Evolutionary conservation across 2,113 vertebrate species (phyloP).

Genomic region (Sciurus niger): DNA sequence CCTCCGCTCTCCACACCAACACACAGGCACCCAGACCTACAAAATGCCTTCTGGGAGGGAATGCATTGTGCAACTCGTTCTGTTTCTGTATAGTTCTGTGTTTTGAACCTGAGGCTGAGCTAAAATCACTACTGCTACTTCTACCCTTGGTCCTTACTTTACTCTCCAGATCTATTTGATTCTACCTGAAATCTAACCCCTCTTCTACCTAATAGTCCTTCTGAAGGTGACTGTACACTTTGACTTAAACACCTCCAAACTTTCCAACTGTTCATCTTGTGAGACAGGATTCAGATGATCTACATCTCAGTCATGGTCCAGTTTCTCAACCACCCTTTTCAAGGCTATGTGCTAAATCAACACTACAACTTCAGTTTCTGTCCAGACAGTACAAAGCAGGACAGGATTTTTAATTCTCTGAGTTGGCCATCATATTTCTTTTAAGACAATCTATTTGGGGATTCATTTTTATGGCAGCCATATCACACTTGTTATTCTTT

Average conservation of each 20-base stretch:
- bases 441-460: neutral
- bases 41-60: neutral
- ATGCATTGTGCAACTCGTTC: neutral
- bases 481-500: neutral
- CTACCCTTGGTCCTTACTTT: neutral
- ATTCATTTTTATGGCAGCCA: neutral
- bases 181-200: neutral
- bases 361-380: neutral
- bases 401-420: neutral
- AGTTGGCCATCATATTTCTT: neutral
- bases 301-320: neutral
- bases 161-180: neutral
- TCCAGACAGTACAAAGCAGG: neutral
- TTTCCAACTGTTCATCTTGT: neutral
- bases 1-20: neutral
- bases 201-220: neutral
- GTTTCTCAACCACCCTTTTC: neutral
- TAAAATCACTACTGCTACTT: neutral
- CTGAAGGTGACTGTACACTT: too few relatives aligned
- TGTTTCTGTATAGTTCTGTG: neutral
- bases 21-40: neutral
- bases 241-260: neutral
- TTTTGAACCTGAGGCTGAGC: neutral
- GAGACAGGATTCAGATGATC: neutral
- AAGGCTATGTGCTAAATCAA: neutral